Evolutionary conservation across 2,797 vertebrate genomes (phyloP).

Genomic region (Poeciliopsis infans): DNA sequence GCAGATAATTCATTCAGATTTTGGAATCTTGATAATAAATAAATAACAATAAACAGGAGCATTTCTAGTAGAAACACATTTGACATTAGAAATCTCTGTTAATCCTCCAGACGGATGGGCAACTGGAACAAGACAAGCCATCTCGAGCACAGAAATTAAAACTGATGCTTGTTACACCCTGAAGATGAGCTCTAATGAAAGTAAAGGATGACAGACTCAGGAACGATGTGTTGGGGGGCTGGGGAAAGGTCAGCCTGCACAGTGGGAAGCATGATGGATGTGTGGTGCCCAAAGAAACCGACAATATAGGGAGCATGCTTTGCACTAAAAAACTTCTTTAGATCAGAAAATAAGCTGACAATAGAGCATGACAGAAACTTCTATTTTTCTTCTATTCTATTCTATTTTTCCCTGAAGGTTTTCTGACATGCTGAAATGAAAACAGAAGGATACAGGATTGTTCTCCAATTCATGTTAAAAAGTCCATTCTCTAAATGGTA

Average conservation of each 20-base stretch:
- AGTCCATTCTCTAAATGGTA: not conserved
- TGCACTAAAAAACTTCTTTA: constrained; percentile 58
- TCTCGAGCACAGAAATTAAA: constrained; percentile 39
- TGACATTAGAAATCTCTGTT: constrained; percentile 34
- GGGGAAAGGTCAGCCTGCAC: constrained; percentile 69
- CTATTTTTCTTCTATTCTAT: not conserved
- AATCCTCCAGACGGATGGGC: constrained; percentile 42
- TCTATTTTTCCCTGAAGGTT: not conserved
- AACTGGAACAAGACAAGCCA: constrained; percentile 44
- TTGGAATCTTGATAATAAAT: not conserved
- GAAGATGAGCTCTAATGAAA: constrained; percentile 69
- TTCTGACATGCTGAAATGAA: not conserved
- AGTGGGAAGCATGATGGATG: constrained; percentile 66
- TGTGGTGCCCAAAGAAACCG: constrained; percentile 26
- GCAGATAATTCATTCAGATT: not conserved
- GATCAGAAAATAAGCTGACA: constrained; percentile 40
- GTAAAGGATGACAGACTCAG: constrained; percentile 43
- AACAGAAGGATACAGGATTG: not conserved
- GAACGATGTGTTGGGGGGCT: constrained; percentile 1
- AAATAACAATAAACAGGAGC: not conserved
- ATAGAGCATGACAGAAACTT: constrained; percentile 3
- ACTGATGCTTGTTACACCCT: constrained; percentile 57
- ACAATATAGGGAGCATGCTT: constrained; percentile 66
- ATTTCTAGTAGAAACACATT: not conserved
- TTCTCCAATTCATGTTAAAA: not conserved